phyloP scores from a whole-genome alignment of 2,113 vertebrate species.

The Maccullochella peelii region DNA sequence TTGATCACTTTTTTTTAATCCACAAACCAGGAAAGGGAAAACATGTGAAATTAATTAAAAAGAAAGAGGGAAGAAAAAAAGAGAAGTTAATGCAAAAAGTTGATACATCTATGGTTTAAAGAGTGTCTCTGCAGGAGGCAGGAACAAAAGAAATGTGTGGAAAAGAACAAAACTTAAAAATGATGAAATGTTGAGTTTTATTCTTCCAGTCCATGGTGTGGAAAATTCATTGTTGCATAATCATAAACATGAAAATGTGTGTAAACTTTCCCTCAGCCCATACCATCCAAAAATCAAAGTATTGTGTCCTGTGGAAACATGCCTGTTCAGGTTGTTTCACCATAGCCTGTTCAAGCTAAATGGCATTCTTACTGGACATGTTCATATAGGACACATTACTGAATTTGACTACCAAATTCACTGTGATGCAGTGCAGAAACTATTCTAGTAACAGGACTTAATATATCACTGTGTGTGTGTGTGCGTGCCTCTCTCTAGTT shows the following conservation, averaged over 20 bases:
- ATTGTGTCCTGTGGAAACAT: background rate
- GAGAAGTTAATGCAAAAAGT: too few species aligned
- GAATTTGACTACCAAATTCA: background rate
- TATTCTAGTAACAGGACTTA: background rate
- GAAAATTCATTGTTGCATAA: background rate
- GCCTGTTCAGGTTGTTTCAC: background rate
- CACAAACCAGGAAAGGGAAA: background rate
- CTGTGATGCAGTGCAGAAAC: background rate
- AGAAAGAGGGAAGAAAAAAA: too few species aligned
- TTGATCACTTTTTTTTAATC: background rate
- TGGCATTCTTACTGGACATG: background rate
- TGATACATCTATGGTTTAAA: background rate
- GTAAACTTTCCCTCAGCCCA: background rate
- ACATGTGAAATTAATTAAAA: background rate
- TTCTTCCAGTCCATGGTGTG: background rate
- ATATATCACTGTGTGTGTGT: accelerated
- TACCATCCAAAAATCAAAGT: background rate
- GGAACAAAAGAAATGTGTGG: background rate
- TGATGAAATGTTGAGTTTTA: background rate
- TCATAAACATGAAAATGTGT: background rate
- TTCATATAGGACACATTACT: background rate
- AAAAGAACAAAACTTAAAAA: background rate
- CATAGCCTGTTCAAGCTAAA: background rate
- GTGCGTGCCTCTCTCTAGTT: constrained; percentile 81
- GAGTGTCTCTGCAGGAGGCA: background rate